phyloP scores from a whole-genome alignment of 2,888 invertebrate genomes.

The Orthosia cruda region DNA sequence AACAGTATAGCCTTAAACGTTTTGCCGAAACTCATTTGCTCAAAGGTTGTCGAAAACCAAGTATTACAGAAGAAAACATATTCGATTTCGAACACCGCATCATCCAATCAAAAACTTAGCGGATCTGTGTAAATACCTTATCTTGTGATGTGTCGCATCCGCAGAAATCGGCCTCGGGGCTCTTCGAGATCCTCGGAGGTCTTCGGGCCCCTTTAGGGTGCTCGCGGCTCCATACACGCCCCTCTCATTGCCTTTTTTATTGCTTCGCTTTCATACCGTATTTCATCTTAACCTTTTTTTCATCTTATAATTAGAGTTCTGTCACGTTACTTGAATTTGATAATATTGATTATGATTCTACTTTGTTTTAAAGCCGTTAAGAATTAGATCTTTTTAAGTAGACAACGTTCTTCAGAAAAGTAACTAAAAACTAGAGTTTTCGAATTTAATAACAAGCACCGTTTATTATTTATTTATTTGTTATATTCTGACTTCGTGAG shows the following conservation, averaged over 20 bases:
- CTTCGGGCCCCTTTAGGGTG: too few relatives aligned
- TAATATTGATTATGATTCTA: slow-evolving; percentile 44
- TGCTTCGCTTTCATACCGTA: too few relatives aligned
- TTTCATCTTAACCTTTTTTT: slow-evolving; percentile 48
- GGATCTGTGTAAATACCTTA: slow-evolving; percentile 77
- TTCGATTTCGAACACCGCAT: slow-evolving; percentile 71
- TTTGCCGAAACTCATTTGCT: slow-evolving; percentile 46
- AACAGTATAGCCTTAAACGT: slow-evolving; percentile 40
- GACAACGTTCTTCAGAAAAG: neutral
- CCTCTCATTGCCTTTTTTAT: neutral
- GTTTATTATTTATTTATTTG: neutral
- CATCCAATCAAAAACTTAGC: slow-evolving; percentile 79
- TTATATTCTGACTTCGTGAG: neutral
- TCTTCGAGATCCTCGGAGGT: slow-evolving; percentile 9
- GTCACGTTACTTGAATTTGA: slow-evolving; percentile 43
- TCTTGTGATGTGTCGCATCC: slow-evolving; percentile 74
- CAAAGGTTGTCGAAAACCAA: slow-evolving; percentile 36
- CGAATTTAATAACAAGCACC: neutral
- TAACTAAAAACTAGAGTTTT: neutral
- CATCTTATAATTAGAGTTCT: slow-evolving; percentile 62
- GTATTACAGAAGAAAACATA: slow-evolving; percentile 55
- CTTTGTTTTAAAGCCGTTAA: slow-evolving; percentile 2
- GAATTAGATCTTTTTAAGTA: neutral
- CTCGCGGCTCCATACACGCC: too few relatives aligned
- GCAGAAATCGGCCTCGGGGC: slow-evolving; percentile 71